These are phyloP conservation scores for Pegea sp. DNA, from an alignment of 23 tunicate species.

Conservation along the genomic window DNA sequence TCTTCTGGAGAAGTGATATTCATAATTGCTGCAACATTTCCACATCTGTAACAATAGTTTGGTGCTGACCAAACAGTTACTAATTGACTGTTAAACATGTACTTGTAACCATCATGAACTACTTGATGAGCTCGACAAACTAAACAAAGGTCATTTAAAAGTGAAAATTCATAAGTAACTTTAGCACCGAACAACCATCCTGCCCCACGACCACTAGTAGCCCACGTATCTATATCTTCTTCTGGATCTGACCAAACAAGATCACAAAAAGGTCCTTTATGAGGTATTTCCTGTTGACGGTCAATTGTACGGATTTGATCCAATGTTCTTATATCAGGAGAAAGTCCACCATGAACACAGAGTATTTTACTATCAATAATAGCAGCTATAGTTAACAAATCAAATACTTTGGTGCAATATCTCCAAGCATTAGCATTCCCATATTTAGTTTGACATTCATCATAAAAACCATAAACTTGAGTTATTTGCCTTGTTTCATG, in stretches of 20 bases:
- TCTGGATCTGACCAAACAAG: slow-evolving; percentile 94
- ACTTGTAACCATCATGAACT: slow-evolving; percentile 92
- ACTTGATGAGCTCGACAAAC: slow-evolving; percentile 92
- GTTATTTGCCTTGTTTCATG: slow-evolving; percentile 96
- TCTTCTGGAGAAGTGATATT: slow-evolving; percentile 45
- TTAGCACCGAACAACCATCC: slow-evolving; percentile 96
- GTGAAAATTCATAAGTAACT: slow-evolving; percentile 73
- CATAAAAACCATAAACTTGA: slow-evolving; percentile 96
- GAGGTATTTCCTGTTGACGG: slow-evolving; percentile 91
- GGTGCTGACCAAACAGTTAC: slow-evolving; percentile 98
- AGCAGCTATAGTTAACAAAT: slow-evolving; percentile 74
- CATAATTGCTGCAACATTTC: slow-evolving; percentile 77
- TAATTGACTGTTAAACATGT: slow-evolving; percentile 71
- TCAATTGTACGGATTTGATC: slow-evolving; percentile 95
- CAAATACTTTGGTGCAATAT: slow-evolving; percentile 96
- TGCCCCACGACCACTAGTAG: slow-evolving; percentile 66
- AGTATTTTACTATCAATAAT: slow-evolving; percentile 64
- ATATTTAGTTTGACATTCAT: slow-evolving; percentile 89
- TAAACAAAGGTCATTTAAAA: slow-evolving; percentile 44
- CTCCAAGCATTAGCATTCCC: slow-evolving; percentile 97
- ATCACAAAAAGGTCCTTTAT: slow-evolving; percentile 94
- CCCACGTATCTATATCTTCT: slow-evolving; percentile 93
- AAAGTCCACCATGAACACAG: slow-evolving; percentile 97
- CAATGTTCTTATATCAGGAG: slow-evolving; percentile 74
- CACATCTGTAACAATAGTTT: slow-evolving; percentile 90